Evolutionary conservation across 2,797 vertebrate genomes (phyloP).

Genomic region (Spinus pinus): DNA sequence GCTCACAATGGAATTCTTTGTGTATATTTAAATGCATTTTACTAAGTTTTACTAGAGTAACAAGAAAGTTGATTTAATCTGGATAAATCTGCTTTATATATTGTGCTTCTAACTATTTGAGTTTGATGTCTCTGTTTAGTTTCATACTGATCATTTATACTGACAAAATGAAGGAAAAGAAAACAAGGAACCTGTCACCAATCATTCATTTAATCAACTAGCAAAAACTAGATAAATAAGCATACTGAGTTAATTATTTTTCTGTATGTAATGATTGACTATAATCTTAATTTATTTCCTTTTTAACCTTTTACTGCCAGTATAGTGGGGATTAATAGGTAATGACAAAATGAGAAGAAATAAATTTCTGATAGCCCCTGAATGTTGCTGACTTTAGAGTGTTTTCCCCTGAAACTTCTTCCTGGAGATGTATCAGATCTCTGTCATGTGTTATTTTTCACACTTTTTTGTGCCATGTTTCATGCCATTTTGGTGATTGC

Average conservation of each 20-base stretch:
- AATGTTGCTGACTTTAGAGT: background rate
- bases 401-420: constrained; percentile 12
- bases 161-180: constrained; percentile 76
- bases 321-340: constrained; percentile 42
- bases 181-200: constrained; percentile 80
- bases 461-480: constrained; percentile 15
- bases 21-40: background rate
- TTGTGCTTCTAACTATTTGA: constrained; percentile 65
- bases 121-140: constrained; percentile 66
- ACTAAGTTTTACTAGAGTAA: background rate
- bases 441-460: constrained; percentile 56
- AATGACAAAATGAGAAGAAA: constrained; percentile 16
- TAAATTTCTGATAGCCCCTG: constrained; percentile 8
- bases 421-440: constrained; percentile 20
- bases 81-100: constrained; percentile 11
- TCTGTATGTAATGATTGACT: constrained; percentile 77
- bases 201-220: constrained; percentile 83
- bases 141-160: constrained; percentile 75
- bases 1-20: background rate
- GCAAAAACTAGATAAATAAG: constrained; percentile 82
- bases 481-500: constrained; percentile 19
- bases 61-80: background rate
- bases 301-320: constrained; percentile 66
- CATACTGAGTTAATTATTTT: constrained; percentile 81
- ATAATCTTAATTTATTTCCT: constrained; percentile 75